A percentile compares a stretch with the other conserved stretches of the same genome.
phyloP scores from a whole-genome alignment of 2,797 vertebrate genomes.

The Neolamprologus multifasciatus region DNA sequence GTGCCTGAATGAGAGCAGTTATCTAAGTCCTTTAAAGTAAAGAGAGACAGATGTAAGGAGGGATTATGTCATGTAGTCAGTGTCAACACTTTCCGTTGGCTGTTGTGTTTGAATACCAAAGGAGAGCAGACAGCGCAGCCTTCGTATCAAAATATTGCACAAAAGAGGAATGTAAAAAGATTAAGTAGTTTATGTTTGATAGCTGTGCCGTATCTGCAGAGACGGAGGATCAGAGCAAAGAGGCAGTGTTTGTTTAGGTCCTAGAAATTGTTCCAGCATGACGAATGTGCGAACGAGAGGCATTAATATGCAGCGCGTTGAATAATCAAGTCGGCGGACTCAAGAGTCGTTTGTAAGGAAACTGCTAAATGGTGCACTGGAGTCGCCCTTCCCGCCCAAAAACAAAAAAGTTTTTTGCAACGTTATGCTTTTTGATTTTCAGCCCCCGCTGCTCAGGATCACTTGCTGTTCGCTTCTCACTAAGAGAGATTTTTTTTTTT shows the following conservation, averaged over 20 bases:
- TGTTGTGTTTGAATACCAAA: constrained; percentile 52
- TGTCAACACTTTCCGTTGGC: constrained; percentile 44
- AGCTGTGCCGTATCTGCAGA: constrained; percentile 25
- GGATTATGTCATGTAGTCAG: constrained; percentile 45
- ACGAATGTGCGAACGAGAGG: not conserved
- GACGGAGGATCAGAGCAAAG: constrained; percentile 24
- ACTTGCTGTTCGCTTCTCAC: not conserved
- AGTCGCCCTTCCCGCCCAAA: not conserved
- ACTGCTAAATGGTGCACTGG: not conserved
- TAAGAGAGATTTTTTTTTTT: not conserved
- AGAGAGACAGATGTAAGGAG: constrained; percentile 45
- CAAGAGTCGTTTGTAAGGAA: not conserved
- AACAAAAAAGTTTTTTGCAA: not conserved
- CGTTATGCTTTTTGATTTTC: not conserved
- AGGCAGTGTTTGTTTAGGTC: constrained; percentile 41
- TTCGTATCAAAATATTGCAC: constrained; percentile 35
- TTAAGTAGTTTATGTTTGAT: constrained; percentile 41
- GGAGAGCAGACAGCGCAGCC: constrained; percentile 4
- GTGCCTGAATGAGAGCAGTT: constrained; percentile 36
- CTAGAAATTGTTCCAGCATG: not conserved
- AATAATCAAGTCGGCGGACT: not conserved
- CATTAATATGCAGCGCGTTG: not conserved
- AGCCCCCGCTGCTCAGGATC: not conserved
- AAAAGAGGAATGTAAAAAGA: constrained; percentile 37
- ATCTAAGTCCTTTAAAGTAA: constrained; percentile 57